Conservation (phyloP, 2,888 invertebrate genomes). For the Molanna angustata region DNA sequence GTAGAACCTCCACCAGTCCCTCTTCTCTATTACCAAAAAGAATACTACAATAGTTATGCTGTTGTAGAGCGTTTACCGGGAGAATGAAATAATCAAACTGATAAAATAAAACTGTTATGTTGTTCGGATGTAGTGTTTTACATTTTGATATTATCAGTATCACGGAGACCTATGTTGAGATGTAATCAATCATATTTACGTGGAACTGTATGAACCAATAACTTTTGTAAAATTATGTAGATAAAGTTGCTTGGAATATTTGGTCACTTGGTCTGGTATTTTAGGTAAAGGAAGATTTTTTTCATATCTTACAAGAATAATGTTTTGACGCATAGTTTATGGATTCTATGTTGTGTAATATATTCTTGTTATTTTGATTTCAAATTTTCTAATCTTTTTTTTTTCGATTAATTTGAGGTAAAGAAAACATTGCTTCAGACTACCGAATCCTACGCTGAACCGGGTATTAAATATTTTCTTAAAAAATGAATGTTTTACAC, state of each 20-base stretch:
- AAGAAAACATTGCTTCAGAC: background rate
- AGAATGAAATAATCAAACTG: too few species aligned
- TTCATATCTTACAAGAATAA: too few species aligned
- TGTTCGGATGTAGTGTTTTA: too few species aligned
- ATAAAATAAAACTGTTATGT: too few species aligned
- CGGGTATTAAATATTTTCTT: background rate
- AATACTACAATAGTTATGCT: too few species aligned
- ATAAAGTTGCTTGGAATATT: slow-evolving; percentile 36
- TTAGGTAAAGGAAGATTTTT: slow-evolving; percentile 36
- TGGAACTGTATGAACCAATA: slow-evolving; percentile 34
- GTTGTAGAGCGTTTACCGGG: too few species aligned
- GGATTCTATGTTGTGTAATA: background rate
- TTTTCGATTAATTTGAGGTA: background rate
- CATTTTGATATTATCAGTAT: too few species aligned
- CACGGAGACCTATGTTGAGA: too few species aligned
- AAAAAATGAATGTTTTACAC: background rate
- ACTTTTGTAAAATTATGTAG: slow-evolving; percentile 37
- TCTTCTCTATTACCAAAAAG: too few species aligned
- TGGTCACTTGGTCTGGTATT: slow-evolving; percentile 36
- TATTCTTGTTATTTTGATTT: background rate
- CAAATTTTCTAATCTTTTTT: background rate
- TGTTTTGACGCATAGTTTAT: background rate
- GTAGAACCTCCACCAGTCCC: too few species aligned
- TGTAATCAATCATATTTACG: too few species aligned
- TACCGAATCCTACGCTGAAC: background rate